phyloP scores from a whole-genome alignment of 2,113 vertebrate species.

The Euleptes europaea region DNA sequence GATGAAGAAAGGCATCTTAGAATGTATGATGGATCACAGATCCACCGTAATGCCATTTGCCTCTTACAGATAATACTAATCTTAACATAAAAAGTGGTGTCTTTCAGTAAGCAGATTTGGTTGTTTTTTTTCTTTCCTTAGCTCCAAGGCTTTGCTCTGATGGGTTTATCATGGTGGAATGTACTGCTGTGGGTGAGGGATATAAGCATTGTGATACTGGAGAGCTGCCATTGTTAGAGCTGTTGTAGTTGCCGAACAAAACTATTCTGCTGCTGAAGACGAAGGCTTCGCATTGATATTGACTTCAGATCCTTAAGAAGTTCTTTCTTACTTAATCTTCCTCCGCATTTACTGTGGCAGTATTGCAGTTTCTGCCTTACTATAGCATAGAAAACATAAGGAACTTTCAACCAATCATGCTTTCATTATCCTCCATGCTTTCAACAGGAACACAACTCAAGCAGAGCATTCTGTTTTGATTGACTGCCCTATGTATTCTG shows the following conservation, averaged over 20 bases:
- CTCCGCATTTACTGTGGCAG: neutral
- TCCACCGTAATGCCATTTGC: constrained; percentile 28
- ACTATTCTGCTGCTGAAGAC: constrained; percentile 1
- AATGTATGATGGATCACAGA: constrained; percentile 27
- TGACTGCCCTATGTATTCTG: too few relatives aligned
- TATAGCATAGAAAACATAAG: neutral
- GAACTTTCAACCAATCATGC: neutral
- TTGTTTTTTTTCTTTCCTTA: neutral
- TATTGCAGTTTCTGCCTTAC: neutral
- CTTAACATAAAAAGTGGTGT: constrained; percentile 27
- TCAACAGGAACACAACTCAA: too few relatives aligned
- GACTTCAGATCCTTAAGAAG: constrained; percentile 33
- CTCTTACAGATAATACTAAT: constrained; percentile 40
- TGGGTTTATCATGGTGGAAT: constrained; percentile 29
- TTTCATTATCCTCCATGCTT: neutral
- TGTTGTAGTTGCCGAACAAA: constrained; percentile 20
- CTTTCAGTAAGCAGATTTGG: constrained; percentile 13
- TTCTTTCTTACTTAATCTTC: neutral
- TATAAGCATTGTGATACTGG: constrained; percentile 20
- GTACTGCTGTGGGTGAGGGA: neutral
- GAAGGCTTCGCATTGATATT: neutral
- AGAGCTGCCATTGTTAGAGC: constrained; percentile 21
- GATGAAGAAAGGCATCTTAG: constrained; percentile 38
- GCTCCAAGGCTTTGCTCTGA: constrained; percentile 45
- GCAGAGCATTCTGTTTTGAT: too few relatives aligned